Evolutionary conservation across 1,140 invertebrate genomes (phyloP), one percentile per base, ranked within the genome.

Genomic region (Leptinotarsa lineolata): DNA sequence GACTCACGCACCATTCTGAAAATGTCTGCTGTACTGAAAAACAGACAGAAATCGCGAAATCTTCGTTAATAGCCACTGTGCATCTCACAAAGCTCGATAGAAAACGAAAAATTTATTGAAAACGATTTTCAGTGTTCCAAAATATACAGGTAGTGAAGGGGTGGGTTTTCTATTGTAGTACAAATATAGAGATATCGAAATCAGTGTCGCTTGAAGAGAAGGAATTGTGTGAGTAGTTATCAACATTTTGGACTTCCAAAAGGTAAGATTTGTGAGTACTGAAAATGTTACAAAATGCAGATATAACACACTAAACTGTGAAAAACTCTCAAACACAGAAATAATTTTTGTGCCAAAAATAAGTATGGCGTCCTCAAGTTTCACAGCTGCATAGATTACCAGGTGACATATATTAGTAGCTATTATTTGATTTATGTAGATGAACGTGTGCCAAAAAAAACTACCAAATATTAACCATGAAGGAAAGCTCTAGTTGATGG

Each of bases 1-100:
- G 75, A 78, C 73, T 72, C 74, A 72, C 75, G 75, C 77, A 76
- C 76, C 78, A 75, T 77, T 78, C 75, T 76, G 73, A 74, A 79
- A 76, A 79, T 78, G 76, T 75, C 69, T 75, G 69, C 67, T 60
- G 69, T 61, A 74, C 73, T 68, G 74, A 68, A 75, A 75, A 75
- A 67, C 70, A 63, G 63, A 48, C 67, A 72, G 68, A 71, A 75
- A 72, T 68, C 65, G 74, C 74, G 70, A 75, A 75, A 70, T 30
- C 48, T 8, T 18, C n/a, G n/a, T 54, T 18, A 54, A 54, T 54
- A 54, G 48, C 48, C 48, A 54, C 48, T 13, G 48, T 54, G 48
- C 48, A 13, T 5, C 48, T 54, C n/a, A 18, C n/a, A 54, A 15
- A 54, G 48, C n/a, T 18, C 30, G 30, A 54, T 54, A 54, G 13